These are phyloP conservation scores for Hirundo rustica DNA, from an alignment of 2,797 vertebrate genomes.

Conservation along the genomic window DNA sequence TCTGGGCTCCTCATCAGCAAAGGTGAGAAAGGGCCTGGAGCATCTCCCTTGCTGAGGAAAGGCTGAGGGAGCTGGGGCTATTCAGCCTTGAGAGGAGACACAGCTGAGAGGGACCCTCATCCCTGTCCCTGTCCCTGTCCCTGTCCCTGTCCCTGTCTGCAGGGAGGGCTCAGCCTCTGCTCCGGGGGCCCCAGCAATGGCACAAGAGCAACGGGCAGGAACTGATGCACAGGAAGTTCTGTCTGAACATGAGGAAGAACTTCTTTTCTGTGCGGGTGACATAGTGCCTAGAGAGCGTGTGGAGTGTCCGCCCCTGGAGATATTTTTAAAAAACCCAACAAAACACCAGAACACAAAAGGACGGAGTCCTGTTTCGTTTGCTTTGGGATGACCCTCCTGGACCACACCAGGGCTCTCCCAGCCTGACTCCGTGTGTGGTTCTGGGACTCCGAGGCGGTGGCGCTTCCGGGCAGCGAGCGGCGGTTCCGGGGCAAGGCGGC, in stretches of 20 bases:
- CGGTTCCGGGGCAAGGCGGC: background rate
- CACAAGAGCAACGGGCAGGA: background rate
- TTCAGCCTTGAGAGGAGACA: background rate
- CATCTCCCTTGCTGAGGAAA: background rate
- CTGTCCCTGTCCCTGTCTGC: background rate
- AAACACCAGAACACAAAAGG: background rate
- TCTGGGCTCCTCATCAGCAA: background rate
- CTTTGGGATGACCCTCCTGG: background rate
- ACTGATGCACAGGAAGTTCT: background rate
- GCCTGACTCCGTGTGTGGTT: background rate
- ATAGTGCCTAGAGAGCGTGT: background rate
- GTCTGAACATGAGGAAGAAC: background rate
- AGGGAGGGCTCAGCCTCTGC: background rate
- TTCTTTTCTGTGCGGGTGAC: background rate
- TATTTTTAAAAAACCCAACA: background rate
- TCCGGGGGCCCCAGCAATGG: too few species aligned
- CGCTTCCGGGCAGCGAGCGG: background rate
- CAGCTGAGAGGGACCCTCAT: background rate
- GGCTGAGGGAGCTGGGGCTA: background rate
- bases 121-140: background rate
- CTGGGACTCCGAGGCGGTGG: background rate
- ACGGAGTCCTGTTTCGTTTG: background rate
- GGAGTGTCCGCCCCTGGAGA: background rate
- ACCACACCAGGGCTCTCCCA: too few species aligned
- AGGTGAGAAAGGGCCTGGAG: background rate